phyloP scores from a whole-genome alignment of 2,797 vertebrate species.

The Pangasius krempfi region DNA sequence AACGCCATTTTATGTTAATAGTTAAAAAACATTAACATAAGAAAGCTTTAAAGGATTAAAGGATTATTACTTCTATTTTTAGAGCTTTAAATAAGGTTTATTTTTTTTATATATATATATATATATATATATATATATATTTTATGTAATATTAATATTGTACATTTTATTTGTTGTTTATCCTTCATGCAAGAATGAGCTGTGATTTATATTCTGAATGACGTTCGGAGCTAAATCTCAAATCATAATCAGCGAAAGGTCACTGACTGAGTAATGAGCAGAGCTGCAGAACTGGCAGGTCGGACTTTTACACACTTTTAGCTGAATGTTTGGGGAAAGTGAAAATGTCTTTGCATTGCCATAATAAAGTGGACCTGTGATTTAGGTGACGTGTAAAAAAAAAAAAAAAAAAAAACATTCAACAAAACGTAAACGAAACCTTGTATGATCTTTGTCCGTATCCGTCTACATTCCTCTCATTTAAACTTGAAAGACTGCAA shows the following conservation, averaged over 20 bases:
- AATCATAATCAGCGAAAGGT: background rate
- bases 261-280: conserved; percentile 7
- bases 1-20: too few species aligned
- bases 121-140: background rate
- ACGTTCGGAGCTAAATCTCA: background rate
- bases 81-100: background rate
- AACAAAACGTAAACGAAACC: background rate
- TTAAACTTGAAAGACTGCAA: background rate
- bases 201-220: background rate
- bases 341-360: background rate
- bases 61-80: background rate
- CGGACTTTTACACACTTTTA: background rate
- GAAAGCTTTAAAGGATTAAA: background rate
- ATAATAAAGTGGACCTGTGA: background rate
- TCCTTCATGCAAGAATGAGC: background rate
- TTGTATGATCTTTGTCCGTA: background rate
- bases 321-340: background rate
- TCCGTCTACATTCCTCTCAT: background rate
- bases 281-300: background rate
- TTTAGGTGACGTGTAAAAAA: background rate
- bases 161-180: background rate
- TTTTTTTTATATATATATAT: background rate
- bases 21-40: too few species aligned
- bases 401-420: background rate
- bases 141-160: background rate